Evolutionary conservation across 2,888 invertebrate species (phyloP), one percentile per base, ranked within the genome.

Genomic region (Chromoteleia sp.): DNA sequence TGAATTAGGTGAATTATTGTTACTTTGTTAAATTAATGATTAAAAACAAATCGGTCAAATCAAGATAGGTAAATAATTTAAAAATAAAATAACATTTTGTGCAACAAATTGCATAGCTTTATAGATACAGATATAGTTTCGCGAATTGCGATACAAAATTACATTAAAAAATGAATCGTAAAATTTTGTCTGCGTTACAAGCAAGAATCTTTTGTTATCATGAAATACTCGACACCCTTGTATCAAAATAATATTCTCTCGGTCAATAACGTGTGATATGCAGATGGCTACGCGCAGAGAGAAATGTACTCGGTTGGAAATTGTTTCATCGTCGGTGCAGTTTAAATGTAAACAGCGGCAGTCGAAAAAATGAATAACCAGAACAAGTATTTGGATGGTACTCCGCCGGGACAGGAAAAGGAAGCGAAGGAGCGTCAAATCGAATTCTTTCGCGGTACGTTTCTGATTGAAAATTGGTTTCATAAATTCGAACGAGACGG

Each of bases 381-480:
- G 17, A 54, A 54, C 14, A 33, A 56, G 21, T 21, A 56, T 19
- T 10, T 15, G 19, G 39, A 30, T 36, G 21, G 2, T 6, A 29
- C 7, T n/a, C 36, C 10, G 15, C 15, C 6, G 21, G 10, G 12
- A 7, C 14, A 25, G 21, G 19, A 21, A 39, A 39, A 56, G 12
- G 36, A 39, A 56, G 39, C 15, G 25, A 41, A 39, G 30, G 41
- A 25, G 58, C 58, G 58, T 21, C 41, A 17, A 17, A 21, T 54
- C 14, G 56, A 39, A 56, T 39, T 39, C 41, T 25, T 58, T 19
- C 56, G 56, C 41, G 58, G 41, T 41, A 25, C 25, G 14, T 25
- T 58, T 58, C 41, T 58, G 58, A 58, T 58, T 58, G 58, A 21
- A 58, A 58, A 58, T 58, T 14, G 58, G 25, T 58, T 58, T n/a